phyloP scores from a whole-genome alignment of 2,113 vertebrate genomes.

The Cololabis saira region DNA sequence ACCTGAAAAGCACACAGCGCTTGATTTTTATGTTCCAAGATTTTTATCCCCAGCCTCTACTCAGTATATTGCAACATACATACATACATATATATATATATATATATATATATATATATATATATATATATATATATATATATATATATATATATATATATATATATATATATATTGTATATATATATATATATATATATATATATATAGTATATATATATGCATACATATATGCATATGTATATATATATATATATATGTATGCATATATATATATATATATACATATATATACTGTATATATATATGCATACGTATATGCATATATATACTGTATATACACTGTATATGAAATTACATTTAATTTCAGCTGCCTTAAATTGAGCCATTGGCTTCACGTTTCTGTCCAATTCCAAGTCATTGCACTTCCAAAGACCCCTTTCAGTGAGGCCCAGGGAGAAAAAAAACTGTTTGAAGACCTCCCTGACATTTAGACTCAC shows the following conservation, averaged over 20 bases:
- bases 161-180: background rate
- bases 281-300: background rate
- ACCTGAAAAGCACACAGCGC: slow-evolving; percentile 11
- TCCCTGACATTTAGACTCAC: slow-evolving; percentile 81
- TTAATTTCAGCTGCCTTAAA: slow-evolving; percentile 42
- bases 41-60: slow-evolving; percentile 28
- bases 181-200: background rate
- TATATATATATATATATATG: background rate
- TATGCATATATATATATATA: no score
- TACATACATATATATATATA: background rate
- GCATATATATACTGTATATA: background rate
- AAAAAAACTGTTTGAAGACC: slow-evolving; percentile 77
- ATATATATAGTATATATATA: no score
- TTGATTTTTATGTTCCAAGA: background rate
- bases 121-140: background rate
- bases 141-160: background rate
- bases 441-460: slow-evolving; percentile 61
- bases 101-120: background rate
- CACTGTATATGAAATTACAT: slow-evolving; percentile 47
- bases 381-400: slow-evolving; percentile 39
- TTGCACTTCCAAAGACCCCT: slow-evolving; percentile 57
- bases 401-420: slow-evolving; percentile 67
- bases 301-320: background rate
- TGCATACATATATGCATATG: background rate
- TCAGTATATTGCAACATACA: background rate